Conservation (phyloP, 2,888 invertebrate genomes). For the Trissonchulus sp. region DNA sequence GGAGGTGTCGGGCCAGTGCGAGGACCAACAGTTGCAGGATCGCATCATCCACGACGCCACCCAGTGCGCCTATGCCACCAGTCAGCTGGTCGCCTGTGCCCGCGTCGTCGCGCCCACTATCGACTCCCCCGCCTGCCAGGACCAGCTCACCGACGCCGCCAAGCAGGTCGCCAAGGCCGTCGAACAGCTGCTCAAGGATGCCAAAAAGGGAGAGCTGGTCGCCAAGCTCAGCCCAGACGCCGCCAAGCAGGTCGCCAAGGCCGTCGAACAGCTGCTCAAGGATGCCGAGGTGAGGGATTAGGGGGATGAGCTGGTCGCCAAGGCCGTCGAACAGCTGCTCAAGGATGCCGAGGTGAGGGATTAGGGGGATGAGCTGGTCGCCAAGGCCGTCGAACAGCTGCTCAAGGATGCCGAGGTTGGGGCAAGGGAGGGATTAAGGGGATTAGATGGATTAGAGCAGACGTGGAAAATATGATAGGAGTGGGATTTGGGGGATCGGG, state of each 20-base stretch:
- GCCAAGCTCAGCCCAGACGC: too few relatives aligned
- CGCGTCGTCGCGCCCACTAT: slow-evolving; percentile 67
- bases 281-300: slow-evolving; percentile 63
- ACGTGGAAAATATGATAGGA: too few relatives aligned
- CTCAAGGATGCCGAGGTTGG: slow-evolving; percentile 63
- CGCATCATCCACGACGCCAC: slow-evolving; percentile 89
- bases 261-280: slow-evolving; percentile 79
- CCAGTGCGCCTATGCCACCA: slow-evolving; percentile 91
- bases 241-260: slow-evolving; percentile 80
- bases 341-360: slow-evolving; percentile 61
- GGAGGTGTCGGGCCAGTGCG: slow-evolving; percentile 79
- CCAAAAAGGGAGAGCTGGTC: slow-evolving; percentile 48
- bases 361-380: slow-evolving; percentile 84
- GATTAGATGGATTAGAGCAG: slow-evolving; percentile 87
- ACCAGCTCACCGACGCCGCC: slow-evolving; percentile 83
- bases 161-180: slow-evolving; percentile 87
- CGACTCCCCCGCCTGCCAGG: slow-evolving; percentile 63
- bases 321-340: slow-evolving; percentile 81
- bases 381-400: slow-evolving; percentile 79
- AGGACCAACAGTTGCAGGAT: slow-evolving; percentile 73
- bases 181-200: slow-evolving; percentile 70
- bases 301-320: slow-evolving; percentile 84
- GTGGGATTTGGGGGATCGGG: too few relatives aligned
- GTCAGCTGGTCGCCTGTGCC: slow-evolving; percentile 92
- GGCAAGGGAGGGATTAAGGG: too few relatives aligned